Conservation (phyloP, 2,888 invertebrate genomes). For the Julus scanicus region DNA sequence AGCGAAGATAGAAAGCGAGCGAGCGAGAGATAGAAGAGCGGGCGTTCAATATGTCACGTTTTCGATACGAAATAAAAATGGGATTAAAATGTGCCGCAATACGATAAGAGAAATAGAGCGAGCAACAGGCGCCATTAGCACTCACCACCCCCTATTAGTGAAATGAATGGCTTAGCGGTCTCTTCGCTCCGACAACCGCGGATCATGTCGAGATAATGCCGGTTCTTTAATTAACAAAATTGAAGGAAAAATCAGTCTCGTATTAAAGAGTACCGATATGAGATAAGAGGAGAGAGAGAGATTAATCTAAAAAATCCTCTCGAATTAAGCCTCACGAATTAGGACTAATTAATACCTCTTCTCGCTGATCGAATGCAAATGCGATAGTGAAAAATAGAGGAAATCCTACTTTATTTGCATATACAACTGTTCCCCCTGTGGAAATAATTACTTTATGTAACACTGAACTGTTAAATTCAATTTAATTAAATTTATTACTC, state of each 20-base stretch:
- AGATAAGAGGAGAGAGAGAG: background rate
- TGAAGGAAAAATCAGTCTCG: background rate
- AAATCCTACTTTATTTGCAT: too few species aligned
- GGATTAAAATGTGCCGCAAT: background rate
- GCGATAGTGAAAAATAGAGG: too few species aligned
- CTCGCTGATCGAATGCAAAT: too few species aligned
- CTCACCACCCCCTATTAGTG: background rate
- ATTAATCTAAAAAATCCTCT: background rate
- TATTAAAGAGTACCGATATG: background rate
- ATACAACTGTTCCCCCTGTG: too few species aligned
- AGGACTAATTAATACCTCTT: background rate
- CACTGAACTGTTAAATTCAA: too few species aligned
- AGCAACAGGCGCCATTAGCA: background rate
- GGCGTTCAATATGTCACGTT: conserved; percentile 19
- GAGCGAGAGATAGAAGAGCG: background rate
- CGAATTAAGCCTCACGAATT: background rate
- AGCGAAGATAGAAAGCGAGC: background rate
- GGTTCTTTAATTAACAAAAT: background rate
- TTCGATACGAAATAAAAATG: background rate
- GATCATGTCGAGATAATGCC: background rate
- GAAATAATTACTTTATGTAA: too few species aligned
- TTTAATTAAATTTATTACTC: too few species aligned
- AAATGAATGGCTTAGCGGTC: background rate
- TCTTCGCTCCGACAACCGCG: background rate
- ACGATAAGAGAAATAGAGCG: background rate